Percentiles rank a stretch among this genome's conserved stretches.
phyloP scores from a whole-genome alignment of 2,797 vertebrate genomes.

The Neosalanx taihuensis region DNA sequence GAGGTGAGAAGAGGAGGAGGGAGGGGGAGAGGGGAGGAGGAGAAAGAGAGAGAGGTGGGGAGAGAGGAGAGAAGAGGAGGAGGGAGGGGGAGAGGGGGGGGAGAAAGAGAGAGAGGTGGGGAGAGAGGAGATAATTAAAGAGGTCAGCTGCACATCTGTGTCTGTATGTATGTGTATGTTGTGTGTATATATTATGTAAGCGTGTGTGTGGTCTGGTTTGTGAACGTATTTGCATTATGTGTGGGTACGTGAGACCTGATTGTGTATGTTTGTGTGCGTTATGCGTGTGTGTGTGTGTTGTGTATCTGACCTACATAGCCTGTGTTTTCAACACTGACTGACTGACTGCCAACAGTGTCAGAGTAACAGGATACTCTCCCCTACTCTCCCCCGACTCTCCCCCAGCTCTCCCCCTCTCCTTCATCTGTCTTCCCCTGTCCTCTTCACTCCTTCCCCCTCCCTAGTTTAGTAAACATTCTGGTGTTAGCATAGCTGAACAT shows the following conservation, averaged over 20 bases:
- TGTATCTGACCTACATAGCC: neutral
- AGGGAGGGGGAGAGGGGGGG: too few species aligned
- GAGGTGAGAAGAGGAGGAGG: too few species aligned
- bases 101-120: too few species aligned
- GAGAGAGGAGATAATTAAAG: too few species aligned
- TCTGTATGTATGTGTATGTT: too few species aligned
- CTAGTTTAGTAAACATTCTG: too few species aligned
- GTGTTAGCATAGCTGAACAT: too few species aligned
- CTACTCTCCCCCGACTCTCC: too few species aligned
- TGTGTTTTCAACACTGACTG: neutral
- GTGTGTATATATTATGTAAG: neutral
- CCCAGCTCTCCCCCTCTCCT: neutral
- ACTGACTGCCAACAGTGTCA: neutral
- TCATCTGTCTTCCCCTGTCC: slow-evolving; percentile 2
- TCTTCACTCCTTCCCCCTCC: too few species aligned
- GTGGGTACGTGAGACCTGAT: neutral
- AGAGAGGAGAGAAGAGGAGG: too few species aligned
- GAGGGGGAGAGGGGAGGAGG: too few species aligned
- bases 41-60: too few species aligned
- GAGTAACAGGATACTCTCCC: neutral
- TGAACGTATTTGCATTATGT: neutral
- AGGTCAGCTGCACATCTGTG: neutral
- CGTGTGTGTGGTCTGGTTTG: neutral
- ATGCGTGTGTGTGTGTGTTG: neutral
- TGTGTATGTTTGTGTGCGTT: neutral